phyloP scores from a whole-genome alignment of 2,888 invertebrate species.

The Laothoe populi region DNA sequence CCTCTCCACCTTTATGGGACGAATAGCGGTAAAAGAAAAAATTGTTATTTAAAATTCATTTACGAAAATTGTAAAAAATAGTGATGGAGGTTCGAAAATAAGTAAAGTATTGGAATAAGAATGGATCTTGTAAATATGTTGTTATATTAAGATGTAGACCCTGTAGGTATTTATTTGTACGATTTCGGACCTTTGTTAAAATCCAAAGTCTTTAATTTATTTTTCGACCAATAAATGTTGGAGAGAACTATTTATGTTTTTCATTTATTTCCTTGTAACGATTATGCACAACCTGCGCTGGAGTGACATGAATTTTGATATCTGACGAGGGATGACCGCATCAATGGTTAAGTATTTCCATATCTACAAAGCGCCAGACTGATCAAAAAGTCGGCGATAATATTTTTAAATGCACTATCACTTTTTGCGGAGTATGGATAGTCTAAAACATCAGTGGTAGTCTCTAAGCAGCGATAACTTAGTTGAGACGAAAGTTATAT shows the following conservation, averaged over 20 bases:
- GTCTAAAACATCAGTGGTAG: too few relatives aligned
- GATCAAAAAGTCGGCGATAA: too few relatives aligned
- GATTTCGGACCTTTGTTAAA: slow-evolving; percentile 83
- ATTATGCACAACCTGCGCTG: too few relatives aligned
- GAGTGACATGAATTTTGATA: too few relatives aligned
- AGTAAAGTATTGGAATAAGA: slow-evolving; percentile 55
- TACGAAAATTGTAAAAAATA: slow-evolving; percentile 60
- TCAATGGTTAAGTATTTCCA: too few relatives aligned
- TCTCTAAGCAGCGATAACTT: too few relatives aligned
- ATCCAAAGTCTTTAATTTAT: slow-evolving; percentile 85
- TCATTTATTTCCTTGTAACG: slow-evolving; percentile 30
- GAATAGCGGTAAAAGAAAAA: slow-evolving; percentile 55
- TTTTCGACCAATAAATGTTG: slow-evolving; percentile 86
- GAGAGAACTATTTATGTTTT: slow-evolving; percentile 74
- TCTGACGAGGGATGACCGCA: too few relatives aligned
- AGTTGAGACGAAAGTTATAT: too few relatives aligned
- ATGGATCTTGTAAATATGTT: slow-evolving; percentile 76
- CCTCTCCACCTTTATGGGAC: slow-evolving; percentile 56
- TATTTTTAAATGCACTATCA: too few relatives aligned
- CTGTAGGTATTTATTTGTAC: slow-evolving; percentile 83
- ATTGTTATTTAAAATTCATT: slow-evolving; percentile 62
- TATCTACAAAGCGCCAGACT: too few relatives aligned
- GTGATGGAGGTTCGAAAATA: slow-evolving; percentile 46
- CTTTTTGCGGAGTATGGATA: too few relatives aligned
- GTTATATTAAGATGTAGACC: slow-evolving; percentile 75